phyloP scores from a whole-genome alignment of 2,113 vertebrate species.

The Serilophus lunatus region DNA sequence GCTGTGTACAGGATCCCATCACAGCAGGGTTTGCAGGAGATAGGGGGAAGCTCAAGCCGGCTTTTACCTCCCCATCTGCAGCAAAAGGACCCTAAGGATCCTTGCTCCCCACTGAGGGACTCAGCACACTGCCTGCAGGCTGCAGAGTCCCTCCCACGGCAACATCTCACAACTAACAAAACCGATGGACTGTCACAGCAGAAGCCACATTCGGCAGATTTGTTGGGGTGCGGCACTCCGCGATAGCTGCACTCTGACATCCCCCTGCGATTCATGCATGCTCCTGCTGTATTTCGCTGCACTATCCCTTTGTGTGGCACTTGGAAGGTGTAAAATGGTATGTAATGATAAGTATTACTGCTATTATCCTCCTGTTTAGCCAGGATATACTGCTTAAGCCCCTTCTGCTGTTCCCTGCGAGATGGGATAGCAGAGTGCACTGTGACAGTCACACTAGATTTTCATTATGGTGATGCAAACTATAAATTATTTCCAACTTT shows the following conservation, averaged over 20 bases:
- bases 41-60: background rate
- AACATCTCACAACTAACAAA: rapidly evolving
- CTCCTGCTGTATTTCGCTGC: background rate
- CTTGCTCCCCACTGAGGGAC: rapidly evolving
- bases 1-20: rapidly evolving
- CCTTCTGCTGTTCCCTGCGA: conserved; percentile 10
- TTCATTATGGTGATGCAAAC: conserved; percentile 65
- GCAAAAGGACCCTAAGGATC: background rate
- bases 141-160: background rate
- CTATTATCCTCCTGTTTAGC: conserved; percentile 35
- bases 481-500: conserved; percentile 64
- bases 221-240: rapidly evolving
- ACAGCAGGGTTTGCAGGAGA: background rate
- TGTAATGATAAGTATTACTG: conserved; percentile 31
- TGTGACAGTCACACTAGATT: conserved; percentile 50
- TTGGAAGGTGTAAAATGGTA: conserved; percentile 10
- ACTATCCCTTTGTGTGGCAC: background rate
- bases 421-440: conserved; percentile 6
- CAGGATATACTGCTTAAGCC: conserved; percentile 40
- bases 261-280: background rate
- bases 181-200: background rate
- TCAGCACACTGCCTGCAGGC: background rate
- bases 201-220: background rate
- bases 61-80: background rate
- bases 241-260: background rate